Evolutionary conservation across 2,113 vertebrate genomes (phyloP).

Genomic region (Athene noctua): DNA sequence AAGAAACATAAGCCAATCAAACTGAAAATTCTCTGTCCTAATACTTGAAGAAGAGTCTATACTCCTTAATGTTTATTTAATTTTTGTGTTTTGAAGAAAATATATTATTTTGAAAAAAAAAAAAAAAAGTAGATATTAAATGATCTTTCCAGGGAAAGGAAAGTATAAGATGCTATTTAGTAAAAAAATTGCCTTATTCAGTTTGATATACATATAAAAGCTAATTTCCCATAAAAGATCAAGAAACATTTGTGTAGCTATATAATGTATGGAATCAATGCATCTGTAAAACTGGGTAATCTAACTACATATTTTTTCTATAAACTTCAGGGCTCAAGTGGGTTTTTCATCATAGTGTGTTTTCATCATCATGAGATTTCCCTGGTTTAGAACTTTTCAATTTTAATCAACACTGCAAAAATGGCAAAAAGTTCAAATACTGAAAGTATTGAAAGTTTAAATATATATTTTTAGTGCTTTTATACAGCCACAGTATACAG

Average conservation of each 20-base stretch:
- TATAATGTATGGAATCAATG: background rate
- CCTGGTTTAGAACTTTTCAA: background rate
- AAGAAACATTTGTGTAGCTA: background rate
- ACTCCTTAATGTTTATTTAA: background rate
- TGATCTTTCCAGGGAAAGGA: background rate
- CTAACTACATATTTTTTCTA: background rate
- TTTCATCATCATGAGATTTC: background rate
- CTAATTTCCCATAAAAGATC: background rate
- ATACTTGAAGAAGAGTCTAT: background rate
- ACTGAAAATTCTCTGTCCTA: background rate
- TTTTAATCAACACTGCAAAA: background rate
- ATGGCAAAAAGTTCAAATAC: background rate
- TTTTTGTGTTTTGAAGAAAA: background rate
- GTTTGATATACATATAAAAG: background rate
- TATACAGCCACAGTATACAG: background rate
- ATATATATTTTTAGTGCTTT: background rate
- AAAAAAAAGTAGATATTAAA: background rate
- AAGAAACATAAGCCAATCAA: background rate
- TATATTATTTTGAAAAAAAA: background rate
- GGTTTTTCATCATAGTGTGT: background rate
- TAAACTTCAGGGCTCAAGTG: background rate
- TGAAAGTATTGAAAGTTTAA: background rate
- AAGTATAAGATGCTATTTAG: background rate
- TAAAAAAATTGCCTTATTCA: background rate
- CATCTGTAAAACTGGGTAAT: background rate